These are phyloP conservation scores for Aphrophora alni DNA, from an alignment of 2,888 invertebrate genomes.

Conservation along the genomic window DNA sequence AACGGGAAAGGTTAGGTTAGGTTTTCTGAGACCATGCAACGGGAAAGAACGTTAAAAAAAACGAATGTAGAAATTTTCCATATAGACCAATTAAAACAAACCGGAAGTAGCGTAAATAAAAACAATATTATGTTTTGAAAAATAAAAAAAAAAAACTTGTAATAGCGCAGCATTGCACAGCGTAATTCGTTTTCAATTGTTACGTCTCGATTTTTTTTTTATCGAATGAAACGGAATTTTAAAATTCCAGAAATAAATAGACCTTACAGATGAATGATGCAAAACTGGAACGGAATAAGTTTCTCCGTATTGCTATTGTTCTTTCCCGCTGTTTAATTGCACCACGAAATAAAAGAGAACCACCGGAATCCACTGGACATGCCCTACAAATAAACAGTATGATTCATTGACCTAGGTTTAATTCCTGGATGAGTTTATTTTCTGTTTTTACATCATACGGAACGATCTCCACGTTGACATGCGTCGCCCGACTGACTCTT, in stretches of 20 bases:
- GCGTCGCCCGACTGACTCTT: not conserved
- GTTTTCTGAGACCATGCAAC: too few species aligned
- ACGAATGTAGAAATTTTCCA: too few species aligned
- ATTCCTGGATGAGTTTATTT: not conserved
- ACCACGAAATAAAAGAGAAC: not conserved
- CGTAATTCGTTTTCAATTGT: too few species aligned
- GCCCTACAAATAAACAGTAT: not conserved
- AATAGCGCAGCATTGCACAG: too few species aligned
- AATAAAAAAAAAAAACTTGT: too few species aligned
- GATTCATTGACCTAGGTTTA: not conserved
- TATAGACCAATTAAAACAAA: too few species aligned
- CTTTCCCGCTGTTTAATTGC: not conserved
- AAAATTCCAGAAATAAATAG: not conserved
- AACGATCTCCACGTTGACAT: not conserved
- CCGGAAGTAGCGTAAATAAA: too few species aligned
- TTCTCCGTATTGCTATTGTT: not conserved
- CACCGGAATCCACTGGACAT: not conserved
- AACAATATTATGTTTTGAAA: too few species aligned
- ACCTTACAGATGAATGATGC: not conserved
- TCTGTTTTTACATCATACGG: not conserved
- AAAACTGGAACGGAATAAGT: not conserved
- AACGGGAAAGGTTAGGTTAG: too few species aligned
- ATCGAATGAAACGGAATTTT: not conserved
- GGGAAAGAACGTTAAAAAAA: too few species aligned
- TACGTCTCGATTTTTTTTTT: too few species aligned